Evolutionary conservation across 2,797 vertebrate genomes (phyloP), one percentile per base, ranked within the genome.

Genomic region (Rhodeus uyekii): DNA sequence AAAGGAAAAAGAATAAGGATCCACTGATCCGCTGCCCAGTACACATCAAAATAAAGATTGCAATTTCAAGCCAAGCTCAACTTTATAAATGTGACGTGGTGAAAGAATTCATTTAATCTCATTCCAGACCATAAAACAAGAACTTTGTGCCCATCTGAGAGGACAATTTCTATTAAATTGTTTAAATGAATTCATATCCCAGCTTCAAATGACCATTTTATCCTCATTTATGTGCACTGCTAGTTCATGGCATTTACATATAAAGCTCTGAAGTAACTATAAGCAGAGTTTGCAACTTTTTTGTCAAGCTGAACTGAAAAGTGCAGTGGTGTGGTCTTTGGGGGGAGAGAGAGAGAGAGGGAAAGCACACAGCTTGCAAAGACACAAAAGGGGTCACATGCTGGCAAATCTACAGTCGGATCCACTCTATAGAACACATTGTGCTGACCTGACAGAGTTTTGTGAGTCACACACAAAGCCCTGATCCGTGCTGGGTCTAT

Each of bases 391-490:
- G 85, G 58, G 84, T n/a, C 50, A 87, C 83, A 84, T 87, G 67
- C 85, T 83, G 87, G 87, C 87, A 79, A 84, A 87, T 86, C 88
- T 87, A 87, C 87, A 91, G 90, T 90, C 85, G 24, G 86, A 75
- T 79, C 86, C 84, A 76, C 87, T 90, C 91, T 89, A 89, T 90
- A 88, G 88, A 92, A 89, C 39, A 6, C 7, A 87, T 83, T 89
- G 86, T 92, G 94, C 94, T 95, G 94, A 95, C 89, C 81, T 61
- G 78, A 73, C 91, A 89, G 85, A 90, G 87, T 92, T 93, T 93
- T 93, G 89, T 92, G 87, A 89, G 83, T 44, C 76, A 58, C 81
- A 91, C 86, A 87, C 90, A 94, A 93, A 92, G 88, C 82, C 85
- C 89, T 91, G 90, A 92, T 91, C 91, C 88, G 85, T 77, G 86